These are phyloP conservation scores for Brachionus manjavacas DNA, from an alignment of 1,140 invertebrate genomes.

Conservation along the genomic window DNA sequence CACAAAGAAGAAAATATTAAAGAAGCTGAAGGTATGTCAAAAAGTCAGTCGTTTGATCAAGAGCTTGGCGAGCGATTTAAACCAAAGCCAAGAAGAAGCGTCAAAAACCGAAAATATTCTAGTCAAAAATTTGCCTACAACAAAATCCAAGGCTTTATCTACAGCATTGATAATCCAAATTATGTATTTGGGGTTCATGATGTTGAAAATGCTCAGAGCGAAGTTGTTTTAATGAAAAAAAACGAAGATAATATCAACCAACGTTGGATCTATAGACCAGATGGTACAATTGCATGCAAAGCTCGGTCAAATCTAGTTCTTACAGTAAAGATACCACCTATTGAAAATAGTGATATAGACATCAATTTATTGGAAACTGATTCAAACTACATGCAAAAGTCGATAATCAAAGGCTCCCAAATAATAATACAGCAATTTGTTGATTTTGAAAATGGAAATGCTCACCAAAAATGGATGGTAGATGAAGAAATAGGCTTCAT, in stretches of 20 bases:
- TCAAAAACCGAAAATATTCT: constrained; percentile 38
- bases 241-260: constrained; percentile 53
- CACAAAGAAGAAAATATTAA: constrained; percentile 46
- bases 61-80: not conserved
- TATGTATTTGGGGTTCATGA: constrained; percentile 51
- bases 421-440: constrained; percentile 50
- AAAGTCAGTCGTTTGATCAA: not conserved
- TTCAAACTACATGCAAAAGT: constrained; percentile 43
- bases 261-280: constrained; percentile 47
- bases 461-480: constrained; percentile 54
- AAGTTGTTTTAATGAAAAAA: constrained; percentile 51
- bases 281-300: constrained; percentile 44
- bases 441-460: constrained; percentile 50
- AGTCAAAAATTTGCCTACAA: constrained; percentile 46
- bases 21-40: not conserved
- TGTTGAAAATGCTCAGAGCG: constrained; percentile 48
- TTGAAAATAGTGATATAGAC: constrained; percentile 47
- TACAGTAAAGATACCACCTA: constrained; percentile 48
- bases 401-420: constrained; percentile 40
- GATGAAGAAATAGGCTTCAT: constrained; percentile 54
- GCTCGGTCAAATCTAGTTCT: constrained; percentile 43
- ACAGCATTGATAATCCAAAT: constrained; percentile 46
- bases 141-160: constrained; percentile 50
- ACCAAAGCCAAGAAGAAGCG: constrained; percentile 9
- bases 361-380: constrained; percentile 48